phyloP scores from a whole-genome alignment of 2,888 invertebrate species.

The Synanthedon andrenaeformis region DNA sequence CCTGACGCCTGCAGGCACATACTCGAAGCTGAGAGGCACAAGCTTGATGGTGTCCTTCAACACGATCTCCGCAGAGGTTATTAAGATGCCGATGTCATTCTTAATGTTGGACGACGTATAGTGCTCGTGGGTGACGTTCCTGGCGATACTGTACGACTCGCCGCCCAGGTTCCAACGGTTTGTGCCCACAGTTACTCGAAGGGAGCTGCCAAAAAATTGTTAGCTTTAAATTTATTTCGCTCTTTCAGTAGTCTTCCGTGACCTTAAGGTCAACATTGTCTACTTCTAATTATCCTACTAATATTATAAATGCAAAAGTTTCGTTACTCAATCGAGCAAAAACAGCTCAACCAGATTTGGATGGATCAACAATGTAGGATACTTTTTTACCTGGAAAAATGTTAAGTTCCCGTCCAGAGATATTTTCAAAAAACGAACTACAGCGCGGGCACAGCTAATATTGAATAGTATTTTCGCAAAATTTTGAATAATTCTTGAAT shows the following conservation, averaged over 20 bases:
- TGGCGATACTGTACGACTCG: conserved; percentile 17
- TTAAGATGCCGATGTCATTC: conserved; percentile 40
- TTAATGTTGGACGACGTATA: conserved; percentile 33
- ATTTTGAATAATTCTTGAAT: too few relatives aligned
- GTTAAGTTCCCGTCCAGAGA: too few relatives aligned
- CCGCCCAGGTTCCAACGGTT: conserved; percentile 41
- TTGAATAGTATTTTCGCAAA: too few relatives aligned
- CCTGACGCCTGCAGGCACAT: conserved; percentile 14
- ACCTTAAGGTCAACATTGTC: neutral
- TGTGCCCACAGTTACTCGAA: conserved; percentile 37
- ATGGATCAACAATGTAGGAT: too few relatives aligned
- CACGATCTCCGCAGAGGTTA: conserved; percentile 16
- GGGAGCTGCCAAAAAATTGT: conserved; percentile 17
- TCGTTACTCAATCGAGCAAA: too few relatives aligned
- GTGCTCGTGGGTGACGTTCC: conserved; percentile 38
- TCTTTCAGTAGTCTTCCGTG: too few relatives aligned
- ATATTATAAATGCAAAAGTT: too few relatives aligned
- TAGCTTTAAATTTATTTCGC: too few relatives aligned
- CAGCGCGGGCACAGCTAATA: too few relatives aligned
- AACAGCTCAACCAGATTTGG: too few relatives aligned
- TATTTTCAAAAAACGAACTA: too few relatives aligned
- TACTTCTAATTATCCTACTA: neutral
- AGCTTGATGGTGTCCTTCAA: conserved; percentile 10
- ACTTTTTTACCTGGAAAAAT: too few relatives aligned
- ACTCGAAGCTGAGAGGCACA: conserved; percentile 17